Base-by-base conservation (phyloP, 2,797 vertebrate genomes). In the Takifugu ocellatus region DNA sequence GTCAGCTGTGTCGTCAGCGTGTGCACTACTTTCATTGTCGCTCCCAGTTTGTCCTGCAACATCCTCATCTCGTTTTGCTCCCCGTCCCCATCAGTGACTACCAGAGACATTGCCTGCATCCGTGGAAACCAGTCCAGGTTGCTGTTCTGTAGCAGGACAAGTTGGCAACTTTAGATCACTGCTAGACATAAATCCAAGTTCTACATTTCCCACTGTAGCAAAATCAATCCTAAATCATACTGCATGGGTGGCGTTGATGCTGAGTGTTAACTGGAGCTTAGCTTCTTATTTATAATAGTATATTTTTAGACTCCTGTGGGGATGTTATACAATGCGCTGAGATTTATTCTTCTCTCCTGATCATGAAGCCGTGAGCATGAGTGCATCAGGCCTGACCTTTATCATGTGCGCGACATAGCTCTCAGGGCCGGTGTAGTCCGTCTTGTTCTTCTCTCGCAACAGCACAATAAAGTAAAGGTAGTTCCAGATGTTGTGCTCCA, bases 401-500 rank as follows among this genome's bases (percentile, higher is more conserved):
- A 98, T 96, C 96, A 98, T 98, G 83, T 91, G 93, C 0, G 93
- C 94, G 49, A 98, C 96, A 6, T 99, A 98, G 86, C 96, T 98
- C 90, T 99, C 96, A 0, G 96, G 96, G 1, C 96, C 96, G 0
- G 96, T 99, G 88, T 97, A 98, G 85, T 99, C 96, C 0, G 96
- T 98, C 86, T 93, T 95, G 88, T 97, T 96, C 72, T 98, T 98
- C 87, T 97, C 96, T 0, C 94, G 82, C 64, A 98, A 90, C 83
- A 98, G 87, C 51, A 99, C 96, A 0, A 98, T 97, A 84, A 99
- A 99, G 86, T 96, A 97, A 66, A 99, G 86, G 82, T 98, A 99
- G 89, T 97, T 97, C 96, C 96, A 99, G 91, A 99, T 99, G 87
- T 99, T 98, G 90, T 99, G 96, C 73, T 99, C 96, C 0, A 92